Percentiles rank a stretch among this genome's conserved stretches.
phyloP scores from a whole-genome alignment of 2,888 invertebrate genomes.

The Mimumesa dahlbomi region DNA sequence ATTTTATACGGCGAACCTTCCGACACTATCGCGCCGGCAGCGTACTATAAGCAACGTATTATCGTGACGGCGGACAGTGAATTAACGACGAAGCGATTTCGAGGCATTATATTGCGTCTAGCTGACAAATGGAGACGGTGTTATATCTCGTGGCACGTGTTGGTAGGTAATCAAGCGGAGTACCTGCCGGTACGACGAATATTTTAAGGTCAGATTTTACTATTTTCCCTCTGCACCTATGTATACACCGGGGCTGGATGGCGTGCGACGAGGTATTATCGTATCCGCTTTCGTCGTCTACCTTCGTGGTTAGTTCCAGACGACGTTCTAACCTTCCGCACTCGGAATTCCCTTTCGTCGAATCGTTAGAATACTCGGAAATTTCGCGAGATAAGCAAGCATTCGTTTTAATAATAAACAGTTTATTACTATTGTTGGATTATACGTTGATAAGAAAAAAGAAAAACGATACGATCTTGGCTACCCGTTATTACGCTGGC shows the following conservation, averaged over 20 bases:
- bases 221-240: constrained; percentile 66
- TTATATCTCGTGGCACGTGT: constrained; percentile 60
- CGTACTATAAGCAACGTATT: constrained; percentile 47
- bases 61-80: constrained; percentile 58
- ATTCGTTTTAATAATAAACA: too few relatives aligned
- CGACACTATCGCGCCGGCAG: constrained; percentile 28
- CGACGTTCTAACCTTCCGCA: constrained; percentile 37
- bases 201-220: constrained; percentile 76
- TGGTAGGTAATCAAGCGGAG: constrained; percentile 74
- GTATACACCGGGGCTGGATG: constrained; percentile 53
- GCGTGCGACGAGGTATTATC: constrained; percentile 68
- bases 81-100: constrained; percentile 64
- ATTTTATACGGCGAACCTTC: constrained; percentile 18
- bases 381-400: neutral
- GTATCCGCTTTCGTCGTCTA: constrained; percentile 65
- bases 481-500: too few relatives aligned
- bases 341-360: constrained; percentile 44
- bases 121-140: constrained; percentile 63
- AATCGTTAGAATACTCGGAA: constrained; percentile 32
- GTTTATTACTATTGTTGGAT: too few relatives aligned
- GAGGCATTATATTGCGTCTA: constrained; percentile 60
- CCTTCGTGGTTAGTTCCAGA: constrained; percentile 39
- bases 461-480: too few relatives aligned
- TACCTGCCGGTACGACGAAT: constrained; percentile 70
- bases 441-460: too few relatives aligned